phyloP scores from a whole-genome alignment of 2,113 vertebrate genomes.

The Malaclemys terrapin region DNA sequence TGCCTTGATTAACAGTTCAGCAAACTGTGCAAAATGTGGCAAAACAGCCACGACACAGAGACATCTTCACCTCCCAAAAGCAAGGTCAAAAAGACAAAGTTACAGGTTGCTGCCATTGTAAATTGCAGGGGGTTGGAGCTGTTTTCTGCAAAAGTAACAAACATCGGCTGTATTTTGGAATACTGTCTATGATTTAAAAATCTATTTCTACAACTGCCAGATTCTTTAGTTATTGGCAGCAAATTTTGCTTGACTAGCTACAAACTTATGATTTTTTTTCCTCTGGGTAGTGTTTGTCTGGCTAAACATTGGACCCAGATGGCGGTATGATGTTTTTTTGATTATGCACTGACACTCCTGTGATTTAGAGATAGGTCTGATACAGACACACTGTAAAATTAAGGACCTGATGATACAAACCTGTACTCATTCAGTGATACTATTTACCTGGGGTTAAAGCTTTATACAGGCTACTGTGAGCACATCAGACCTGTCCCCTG shows the following conservation, averaged over 20 bases:
- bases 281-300: not conserved
- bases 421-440: not conserved
- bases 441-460: not conserved
- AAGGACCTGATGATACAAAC: not conserved
- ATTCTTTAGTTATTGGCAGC: not conserved
- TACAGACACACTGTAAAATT: not conserved
- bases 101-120: not conserved
- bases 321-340: not conserved
- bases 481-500: not conserved
- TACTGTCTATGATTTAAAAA: not conserved
- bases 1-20: slow-evolving; percentile 42
- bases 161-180: not conserved
- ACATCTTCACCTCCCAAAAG: not conserved
- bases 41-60: not conserved
- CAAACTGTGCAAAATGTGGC: slow-evolving; percentile 11
- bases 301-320: not conserved
- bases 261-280: not conserved
- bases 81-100: not conserved
- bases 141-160: not conserved
- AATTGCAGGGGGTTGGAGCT: slow-evolving; percentile 2
- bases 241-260: not conserved
- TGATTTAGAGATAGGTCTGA: not conserved
- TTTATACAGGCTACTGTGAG: not conserved
- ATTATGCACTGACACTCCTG: not conserved
- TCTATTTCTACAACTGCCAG: not conserved